phyloP scores from a whole-genome alignment of 2,113 vertebrate genomes.

The Bufo gargarizans region DNA sequence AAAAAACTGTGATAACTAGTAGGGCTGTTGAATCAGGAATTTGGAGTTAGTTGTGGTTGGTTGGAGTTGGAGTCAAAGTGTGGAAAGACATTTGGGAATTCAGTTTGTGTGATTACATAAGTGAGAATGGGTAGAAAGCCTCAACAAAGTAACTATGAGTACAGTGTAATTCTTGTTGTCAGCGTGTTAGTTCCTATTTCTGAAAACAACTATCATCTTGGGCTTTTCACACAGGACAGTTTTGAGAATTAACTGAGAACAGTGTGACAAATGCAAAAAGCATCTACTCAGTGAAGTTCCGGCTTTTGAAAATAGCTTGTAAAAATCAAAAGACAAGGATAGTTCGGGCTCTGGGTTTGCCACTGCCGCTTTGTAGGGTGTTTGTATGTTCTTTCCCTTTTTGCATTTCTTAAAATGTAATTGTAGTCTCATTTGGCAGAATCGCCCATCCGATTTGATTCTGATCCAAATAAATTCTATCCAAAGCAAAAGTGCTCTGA shows the following conservation, averaged over 20 bases:
- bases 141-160: background rate
- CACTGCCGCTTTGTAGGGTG: background rate
- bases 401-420: background rate
- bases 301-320: background rate
- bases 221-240: background rate
- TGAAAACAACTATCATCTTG: background rate
- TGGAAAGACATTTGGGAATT: background rate
- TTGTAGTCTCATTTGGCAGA: no score
- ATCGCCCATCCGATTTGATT: no score
- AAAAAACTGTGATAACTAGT: no score
- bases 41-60: no score
- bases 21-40: no score
- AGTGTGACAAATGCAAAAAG: background rate
- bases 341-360: background rate
- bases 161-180: background rate
- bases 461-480: no score
- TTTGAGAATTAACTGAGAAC: background rate
- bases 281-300: background rate
- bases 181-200: background rate
- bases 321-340: background rate
- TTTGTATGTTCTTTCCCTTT: background rate
- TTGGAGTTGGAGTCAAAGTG: no score
- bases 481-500: no score
- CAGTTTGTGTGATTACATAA: background rate
- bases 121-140: background rate